Evolutionary conservation across 2,888 invertebrate genomes (phyloP).

Genomic region (Trichogramma evanescens): DNA sequence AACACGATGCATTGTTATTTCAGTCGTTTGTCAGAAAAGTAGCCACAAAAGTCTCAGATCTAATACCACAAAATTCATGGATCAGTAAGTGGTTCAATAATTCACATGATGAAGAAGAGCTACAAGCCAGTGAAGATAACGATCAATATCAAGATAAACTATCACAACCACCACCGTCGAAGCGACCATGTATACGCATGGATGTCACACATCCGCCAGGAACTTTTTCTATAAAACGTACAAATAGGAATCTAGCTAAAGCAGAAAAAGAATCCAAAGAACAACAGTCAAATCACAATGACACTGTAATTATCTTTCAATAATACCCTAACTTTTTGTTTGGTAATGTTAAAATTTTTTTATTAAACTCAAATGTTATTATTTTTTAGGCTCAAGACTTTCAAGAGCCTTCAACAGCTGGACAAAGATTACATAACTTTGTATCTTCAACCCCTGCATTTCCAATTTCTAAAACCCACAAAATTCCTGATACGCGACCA

Average conservation of each 20-base stretch:
- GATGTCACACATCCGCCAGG: conserved; percentile 43
- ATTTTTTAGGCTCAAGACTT: conserved; percentile 35
- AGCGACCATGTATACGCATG: conserved; percentile 43
- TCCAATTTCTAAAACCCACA: conserved; percentile 26
- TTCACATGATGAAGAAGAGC: conserved; percentile 34
- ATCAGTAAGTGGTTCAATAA: conserved; percentile 45
- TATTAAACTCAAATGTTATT: not conserved
- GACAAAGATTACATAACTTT: conserved; percentile 35
- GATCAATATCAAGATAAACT: conserved; percentile 32
- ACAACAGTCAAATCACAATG: conserved; percentile 28
- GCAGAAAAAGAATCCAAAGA: conserved; percentile 28
- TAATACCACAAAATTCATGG: conserved; percentile 56
- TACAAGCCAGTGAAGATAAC: conserved; percentile 22
- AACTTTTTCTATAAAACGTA: conserved; percentile 38
- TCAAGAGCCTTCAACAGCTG: conserved; percentile 35
- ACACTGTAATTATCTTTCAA: conserved; percentile 26
- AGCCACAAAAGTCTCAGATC: conserved; percentile 57
- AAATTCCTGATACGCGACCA: conserved; percentile 28
- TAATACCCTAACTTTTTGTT: not conserved
- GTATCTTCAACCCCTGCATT: conserved; percentile 44
- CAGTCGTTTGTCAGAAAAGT: conserved; percentile 67
- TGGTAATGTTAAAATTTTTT: not conserved
- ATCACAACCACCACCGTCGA: conserved; percentile 36
- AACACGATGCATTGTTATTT: conserved; percentile 1
- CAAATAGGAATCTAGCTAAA: conserved; percentile 26